Evolutionary conservation across 1,140 invertebrate species (phyloP), one percentile per base, ranked within the genome.

Genomic region (Macrosteles quadrilineatus): DNA sequence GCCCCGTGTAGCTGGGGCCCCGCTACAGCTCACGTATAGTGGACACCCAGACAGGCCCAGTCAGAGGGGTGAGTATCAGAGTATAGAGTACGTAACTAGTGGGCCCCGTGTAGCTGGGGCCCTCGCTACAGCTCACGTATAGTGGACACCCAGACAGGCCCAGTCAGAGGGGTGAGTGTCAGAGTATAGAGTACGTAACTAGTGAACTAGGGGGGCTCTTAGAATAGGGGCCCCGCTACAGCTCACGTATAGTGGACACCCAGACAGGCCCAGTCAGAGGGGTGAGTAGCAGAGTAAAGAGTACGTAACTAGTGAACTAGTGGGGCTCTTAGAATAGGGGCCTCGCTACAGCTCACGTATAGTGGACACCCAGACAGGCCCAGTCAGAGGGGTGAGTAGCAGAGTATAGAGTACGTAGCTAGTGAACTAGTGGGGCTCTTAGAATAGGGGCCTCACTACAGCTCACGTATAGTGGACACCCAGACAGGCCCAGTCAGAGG

Each of bases 251-350:
- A 69, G 87, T 89, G 11, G 85, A 86, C 73, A 90, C 87, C 1
- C 82, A 87, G 73, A 80, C 85, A 77, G 90, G 90, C 43, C 85
- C 85, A 19, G 87, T 91, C 67, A 81, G 88, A 68, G 90, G 90
- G 30, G 82, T 89, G 47, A 87, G 73, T 73, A 36, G n/a, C n/a
- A n/a, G 4, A 4, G 21, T 50, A 19, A 6, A 4, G 21, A n/a
- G 4, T n/a, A n/a, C n/a, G 47, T 50, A n/a, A n/a, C n/a, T n/a
- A n/a, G n/a, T n/a, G n/a, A n/a, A 23, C 47, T 50, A 23, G 17
- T n/a, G 47, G 32, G 32, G 32, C 17, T 19, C 21, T 1, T 40
- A 1, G 91, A 93, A 78, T 85, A 82, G 66, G 84, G 83, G 57
- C 85, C 85, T 31, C 80, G 86, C 43, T 87, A 86, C 81, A 87